A percentile compares a stretch with the other conserved stretches of the same genome.
Conservation (phyloP, 2,888 invertebrate species). For the Deilephila elpenor region DNA sequence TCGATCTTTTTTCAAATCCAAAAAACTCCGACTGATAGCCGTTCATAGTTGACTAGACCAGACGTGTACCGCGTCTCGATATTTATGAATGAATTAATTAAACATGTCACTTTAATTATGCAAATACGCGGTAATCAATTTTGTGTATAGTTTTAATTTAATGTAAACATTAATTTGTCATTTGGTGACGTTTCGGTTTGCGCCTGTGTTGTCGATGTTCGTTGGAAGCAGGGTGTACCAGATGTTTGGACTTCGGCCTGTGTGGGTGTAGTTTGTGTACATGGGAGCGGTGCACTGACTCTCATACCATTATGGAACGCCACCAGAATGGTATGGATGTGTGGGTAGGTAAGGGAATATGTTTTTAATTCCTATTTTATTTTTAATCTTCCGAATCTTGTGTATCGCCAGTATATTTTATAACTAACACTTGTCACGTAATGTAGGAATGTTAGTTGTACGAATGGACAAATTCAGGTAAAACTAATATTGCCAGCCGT, state of each 20-base stretch:
- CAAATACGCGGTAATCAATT: constrained; percentile 82
- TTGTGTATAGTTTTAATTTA: constrained; percentile 76
- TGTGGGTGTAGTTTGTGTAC: constrained; percentile 62
- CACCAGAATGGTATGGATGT: constrained; percentile 86
- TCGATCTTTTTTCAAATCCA: constrained; percentile 81
- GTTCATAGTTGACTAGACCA: constrained; percentile 74
- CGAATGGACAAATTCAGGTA: neutral
- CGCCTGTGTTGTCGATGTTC: constrained; percentile 53
- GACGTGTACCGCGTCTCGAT: constrained; percentile 78
- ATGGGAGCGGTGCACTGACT: constrained; percentile 62
- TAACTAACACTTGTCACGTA: neutral
- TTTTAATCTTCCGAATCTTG: neutral
- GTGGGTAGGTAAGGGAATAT: constrained; percentile 85
- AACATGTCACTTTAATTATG: constrained; percentile 82
- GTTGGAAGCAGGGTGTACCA: constrained; percentile 56
- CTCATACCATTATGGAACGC: constrained; percentile 83
- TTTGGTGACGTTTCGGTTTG: constrained; percentile 72
- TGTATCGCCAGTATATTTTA: neutral
- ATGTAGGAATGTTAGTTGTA: neutral
- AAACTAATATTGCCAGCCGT: neutral
- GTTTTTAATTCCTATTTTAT: constrained; percentile 45
- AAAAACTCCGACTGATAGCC: constrained; percentile 73
- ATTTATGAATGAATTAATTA: constrained; percentile 81
- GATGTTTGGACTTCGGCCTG: constrained; percentile 54
- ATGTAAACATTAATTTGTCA: constrained; percentile 81